Evolutionary conservation across 2,113 vertebrate genomes (phyloP).

Genomic region (Pseudorectes ferrugineus): DNA sequence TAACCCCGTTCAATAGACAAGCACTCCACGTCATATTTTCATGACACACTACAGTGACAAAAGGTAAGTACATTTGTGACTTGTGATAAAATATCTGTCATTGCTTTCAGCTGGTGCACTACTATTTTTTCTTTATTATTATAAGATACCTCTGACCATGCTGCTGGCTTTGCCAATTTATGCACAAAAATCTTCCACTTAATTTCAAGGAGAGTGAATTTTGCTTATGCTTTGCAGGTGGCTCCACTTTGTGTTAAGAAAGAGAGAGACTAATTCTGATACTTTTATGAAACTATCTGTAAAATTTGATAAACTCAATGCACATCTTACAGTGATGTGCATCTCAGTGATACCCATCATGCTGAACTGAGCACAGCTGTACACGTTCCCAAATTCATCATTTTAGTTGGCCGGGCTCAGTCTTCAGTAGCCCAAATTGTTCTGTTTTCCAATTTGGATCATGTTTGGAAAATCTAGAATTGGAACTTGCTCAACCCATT

Average conservation of each 20-base stretch:
- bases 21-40: neutral
- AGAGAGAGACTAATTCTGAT: neutral
- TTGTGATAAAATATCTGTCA: neutral
- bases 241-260: neutral
- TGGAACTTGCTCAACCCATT: neutral
- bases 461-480: neutral
- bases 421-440: neutral
- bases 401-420: neutral
- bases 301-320: neutral
- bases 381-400: neutral
- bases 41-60: neutral
- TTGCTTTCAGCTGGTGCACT: neutral
- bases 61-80: neutral
- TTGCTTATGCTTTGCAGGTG: neutral
- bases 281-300: neutral
- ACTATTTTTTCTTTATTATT: neutral
- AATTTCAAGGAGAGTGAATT: neutral
- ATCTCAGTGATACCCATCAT: neutral
- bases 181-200: neutral
- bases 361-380: neutral
- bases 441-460: neutral
- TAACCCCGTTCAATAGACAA: neutral
- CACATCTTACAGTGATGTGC: neutral
- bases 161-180: neutral
- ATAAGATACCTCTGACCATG: neutral